Conservation (phyloP, 2,797 vertebrate species). For the Hoplostethus mediterraneus region DNA sequence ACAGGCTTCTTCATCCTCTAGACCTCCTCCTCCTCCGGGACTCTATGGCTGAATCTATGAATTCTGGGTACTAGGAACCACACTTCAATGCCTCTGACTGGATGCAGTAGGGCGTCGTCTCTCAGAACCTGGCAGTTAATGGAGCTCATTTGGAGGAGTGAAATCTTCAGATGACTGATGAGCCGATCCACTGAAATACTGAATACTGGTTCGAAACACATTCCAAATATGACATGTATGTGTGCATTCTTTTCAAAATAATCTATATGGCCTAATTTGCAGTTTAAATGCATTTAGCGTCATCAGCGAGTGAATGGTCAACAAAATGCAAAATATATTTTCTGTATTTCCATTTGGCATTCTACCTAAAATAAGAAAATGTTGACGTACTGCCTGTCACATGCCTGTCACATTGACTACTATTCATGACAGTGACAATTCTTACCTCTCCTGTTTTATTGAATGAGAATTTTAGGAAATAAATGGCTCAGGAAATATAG, state of each 20-base stretch:
- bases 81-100: slow-evolving; percentile 18
- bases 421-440: not conserved
- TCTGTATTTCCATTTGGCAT: not conserved
- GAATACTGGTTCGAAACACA: slow-evolving; percentile 4
- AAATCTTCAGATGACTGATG: slow-evolving; percentile 22
- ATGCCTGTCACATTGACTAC: not conserved
- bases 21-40: too few species aligned
- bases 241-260: slow-evolving; percentile 2
- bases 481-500: not conserved
- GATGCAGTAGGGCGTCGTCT: slow-evolving; percentile 25
- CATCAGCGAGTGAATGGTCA: not conserved
- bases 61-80: slow-evolving; percentile 44
- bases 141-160: slow-evolving; percentile 19
- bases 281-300: slow-evolving; percentile 13
- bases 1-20: too few species aligned
- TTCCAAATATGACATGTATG: slow-evolving; percentile 3
- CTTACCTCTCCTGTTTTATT: not conserved
- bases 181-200: not conserved
- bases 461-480: not conserved
- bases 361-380: not conserved
- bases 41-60: slow-evolving; percentile 36
- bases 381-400: not conserved
- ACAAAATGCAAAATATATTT: not conserved
- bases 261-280: slow-evolving; percentile 1
- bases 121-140: slow-evolving; percentile 28